A percentile compares a stretch with the other conserved stretches of the same genome.
phyloP scores from a whole-genome alignment of 2,888 invertebrate genomes.

The Cantharis flavilabris region DNA sequence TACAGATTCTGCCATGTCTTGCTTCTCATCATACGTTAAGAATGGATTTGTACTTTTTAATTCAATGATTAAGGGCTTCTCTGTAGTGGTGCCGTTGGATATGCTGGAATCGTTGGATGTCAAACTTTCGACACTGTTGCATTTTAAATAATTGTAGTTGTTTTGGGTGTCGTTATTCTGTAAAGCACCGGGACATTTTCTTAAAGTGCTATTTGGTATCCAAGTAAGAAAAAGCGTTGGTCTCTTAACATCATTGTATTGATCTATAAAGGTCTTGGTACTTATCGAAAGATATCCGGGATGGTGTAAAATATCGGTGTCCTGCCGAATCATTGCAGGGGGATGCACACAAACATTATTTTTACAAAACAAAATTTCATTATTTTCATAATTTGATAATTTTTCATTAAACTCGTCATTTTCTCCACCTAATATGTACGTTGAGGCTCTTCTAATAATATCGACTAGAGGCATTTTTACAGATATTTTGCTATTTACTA shows the following conservation, averaged over 20 bases:
- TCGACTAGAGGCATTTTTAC: constrained; percentile 75
- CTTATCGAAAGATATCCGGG: constrained; percentile 91
- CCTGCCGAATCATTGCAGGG: constrained; percentile 80
- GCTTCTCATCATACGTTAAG: constrained; percentile 52
- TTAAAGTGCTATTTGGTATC: constrained; percentile 90
- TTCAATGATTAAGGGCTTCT: constrained; percentile 53
- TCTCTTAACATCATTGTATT: constrained; percentile 75
- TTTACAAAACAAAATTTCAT: constrained; percentile 87
- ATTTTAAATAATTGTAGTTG: constrained; percentile 50
- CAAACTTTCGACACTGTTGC: constrained; percentile 52
- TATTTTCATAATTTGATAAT: constrained; percentile 74
- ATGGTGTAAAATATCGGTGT: constrained; percentile 84
- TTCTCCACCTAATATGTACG: constrained; percentile 75
- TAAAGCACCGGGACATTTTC: constrained; percentile 77
- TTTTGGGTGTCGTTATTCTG: constrained; percentile 49
- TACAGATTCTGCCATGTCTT: constrained; percentile 45
- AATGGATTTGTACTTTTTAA: constrained; percentile 57
- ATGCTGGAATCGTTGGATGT: constrained; percentile 49
- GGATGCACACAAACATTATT: constrained; percentile 98
- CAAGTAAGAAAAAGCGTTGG: constrained; percentile 89
- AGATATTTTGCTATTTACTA: not conserved
- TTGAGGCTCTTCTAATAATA: constrained; percentile 78
- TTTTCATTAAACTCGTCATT: constrained; percentile 58
- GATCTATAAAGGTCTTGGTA: constrained; percentile 77
- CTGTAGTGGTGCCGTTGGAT: constrained; percentile 47